phyloP scores from a whole-genome alignment of 2,888 invertebrate species.

The Sminthurides aquaticus region DNA sequence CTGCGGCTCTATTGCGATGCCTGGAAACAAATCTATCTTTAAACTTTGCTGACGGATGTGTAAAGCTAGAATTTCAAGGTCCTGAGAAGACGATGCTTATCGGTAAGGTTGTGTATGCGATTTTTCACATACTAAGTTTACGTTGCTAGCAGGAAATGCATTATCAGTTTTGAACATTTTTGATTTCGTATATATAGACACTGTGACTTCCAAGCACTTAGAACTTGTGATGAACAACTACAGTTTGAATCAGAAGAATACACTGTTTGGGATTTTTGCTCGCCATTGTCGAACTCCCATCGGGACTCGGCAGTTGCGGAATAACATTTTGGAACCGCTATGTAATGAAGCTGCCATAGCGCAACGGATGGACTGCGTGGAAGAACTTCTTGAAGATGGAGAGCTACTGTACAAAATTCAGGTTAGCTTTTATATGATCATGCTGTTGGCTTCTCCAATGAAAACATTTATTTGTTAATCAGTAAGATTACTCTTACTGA shows the following conservation, averaged over 20 bases:
- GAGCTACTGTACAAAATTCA: slow-evolving; percentile 59
- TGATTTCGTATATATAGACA: slow-evolving; percentile 56
- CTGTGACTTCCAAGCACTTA: slow-evolving; percentile 68
- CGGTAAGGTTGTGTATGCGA: slow-evolving; percentile 61
- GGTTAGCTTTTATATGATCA: slow-evolving; percentile 47
- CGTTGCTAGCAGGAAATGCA: no score
- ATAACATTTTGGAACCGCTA: slow-evolving; percentile 72
- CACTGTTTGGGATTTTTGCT: slow-evolving; percentile 57
- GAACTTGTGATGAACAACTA: slow-evolving; percentile 52
- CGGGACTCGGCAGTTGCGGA: slow-evolving; percentile 69
- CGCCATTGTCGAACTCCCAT: slow-evolving; percentile 64
- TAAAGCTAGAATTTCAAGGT: slow-evolving; percentile 73
- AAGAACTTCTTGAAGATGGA: slow-evolving; percentile 64
- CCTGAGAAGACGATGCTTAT: slow-evolving; percentile 74
- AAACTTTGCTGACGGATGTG: slow-evolving; percentile 64
- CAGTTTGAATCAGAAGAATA: slow-evolving; percentile 48
- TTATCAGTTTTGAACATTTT: no score
- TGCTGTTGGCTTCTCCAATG: not conserved
- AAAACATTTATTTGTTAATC: slow-evolving; percentile 14
- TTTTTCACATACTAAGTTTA: no score
- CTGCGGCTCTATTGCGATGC: slow-evolving; percentile 76
- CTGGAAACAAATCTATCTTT: slow-evolving; percentile 70
- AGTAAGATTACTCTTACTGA: no score
- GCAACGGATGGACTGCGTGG: slow-evolving; percentile 63
- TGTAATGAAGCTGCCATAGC: slow-evolving; percentile 60